Conservation (phyloP, 1,140 invertebrate species). For the Caerostris darwini region DNA sequence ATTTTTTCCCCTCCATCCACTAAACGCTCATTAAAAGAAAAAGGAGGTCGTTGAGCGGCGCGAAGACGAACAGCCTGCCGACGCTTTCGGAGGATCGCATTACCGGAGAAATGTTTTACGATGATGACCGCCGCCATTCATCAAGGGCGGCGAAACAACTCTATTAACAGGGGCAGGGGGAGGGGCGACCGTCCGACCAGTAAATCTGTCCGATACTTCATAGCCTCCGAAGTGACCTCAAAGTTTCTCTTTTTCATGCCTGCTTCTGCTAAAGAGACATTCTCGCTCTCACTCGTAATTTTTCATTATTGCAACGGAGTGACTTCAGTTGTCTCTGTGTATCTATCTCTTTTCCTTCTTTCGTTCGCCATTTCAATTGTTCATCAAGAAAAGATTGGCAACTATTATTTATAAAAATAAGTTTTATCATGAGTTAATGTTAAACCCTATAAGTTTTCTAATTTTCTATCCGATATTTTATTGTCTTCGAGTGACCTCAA, state of each 20-base stretch:
- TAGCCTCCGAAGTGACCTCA: neutral
- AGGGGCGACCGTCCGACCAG: neutral
- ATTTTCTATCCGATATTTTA: slow-evolving; percentile 54
- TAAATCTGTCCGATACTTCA: slow-evolving; percentile 63
- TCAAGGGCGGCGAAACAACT: neutral
- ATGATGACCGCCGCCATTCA: neutral
- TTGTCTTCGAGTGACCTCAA: neutral
- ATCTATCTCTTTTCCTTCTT: neutral
- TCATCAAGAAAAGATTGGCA: too few relatives aligned
- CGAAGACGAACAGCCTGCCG: slow-evolving; percentile 25
- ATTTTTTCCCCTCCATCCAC: too few relatives aligned
- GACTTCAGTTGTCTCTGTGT: neutral
- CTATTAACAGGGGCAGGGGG: slow-evolving; percentile 30
- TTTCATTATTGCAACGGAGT: neutral
- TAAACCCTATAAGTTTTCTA: too few relatives aligned
- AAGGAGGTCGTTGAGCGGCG: neutral
- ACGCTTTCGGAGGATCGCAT: slow-evolving; percentile 18
- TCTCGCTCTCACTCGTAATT: neutral
- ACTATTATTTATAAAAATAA: too few relatives aligned
- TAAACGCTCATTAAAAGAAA: neutral
- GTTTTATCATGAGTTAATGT: too few relatives aligned
- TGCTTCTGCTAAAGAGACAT: neutral
- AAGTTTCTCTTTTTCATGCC: neutral
- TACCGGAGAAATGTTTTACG: neutral
- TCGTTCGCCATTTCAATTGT: neutral